Conservation (phyloP, 2,888 invertebrate genomes). For the Macrophya alboannulata region DNA sequence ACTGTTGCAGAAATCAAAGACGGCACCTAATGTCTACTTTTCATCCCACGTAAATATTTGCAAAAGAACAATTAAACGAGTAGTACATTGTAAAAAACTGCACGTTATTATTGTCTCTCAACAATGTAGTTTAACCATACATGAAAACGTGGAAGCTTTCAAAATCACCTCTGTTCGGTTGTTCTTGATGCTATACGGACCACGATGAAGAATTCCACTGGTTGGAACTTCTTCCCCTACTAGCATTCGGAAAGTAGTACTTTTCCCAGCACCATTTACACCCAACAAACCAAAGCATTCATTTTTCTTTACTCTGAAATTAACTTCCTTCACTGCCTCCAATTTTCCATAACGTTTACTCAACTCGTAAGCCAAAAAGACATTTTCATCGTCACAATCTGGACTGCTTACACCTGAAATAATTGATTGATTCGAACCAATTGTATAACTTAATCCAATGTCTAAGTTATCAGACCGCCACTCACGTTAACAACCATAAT, state of each 20-base stretch:
- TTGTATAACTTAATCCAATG: not conserved
- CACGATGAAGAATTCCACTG: conserved; percentile 62
- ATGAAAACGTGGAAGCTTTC: not conserved
- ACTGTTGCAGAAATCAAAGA: not conserved
- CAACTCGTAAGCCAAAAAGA: conserved; percentile 40
- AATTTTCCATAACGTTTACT: conserved; percentile 42
- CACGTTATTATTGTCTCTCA: not conserved
- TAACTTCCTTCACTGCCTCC: conserved; percentile 38
- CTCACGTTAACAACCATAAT: not conserved
- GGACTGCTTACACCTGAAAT: conserved; percentile 6
- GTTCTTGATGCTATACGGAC: conserved; percentile 66
- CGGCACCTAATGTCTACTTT: not conserved
- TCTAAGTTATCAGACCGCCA: not conserved
- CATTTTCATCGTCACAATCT: conserved; percentile 16
- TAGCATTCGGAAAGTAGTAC: conserved; percentile 92
- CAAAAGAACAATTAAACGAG: not conserved
- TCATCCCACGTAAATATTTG: not conserved
- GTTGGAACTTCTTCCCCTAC: conserved; percentile 86
- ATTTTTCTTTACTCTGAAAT: conserved; percentile 82
- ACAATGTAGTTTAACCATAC: not conserved
- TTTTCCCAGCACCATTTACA: conserved; percentile 92
- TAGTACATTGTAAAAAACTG: not conserved
- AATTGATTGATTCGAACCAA: not conserved
- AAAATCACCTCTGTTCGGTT: conserved; percentile 62
- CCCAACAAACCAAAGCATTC: conserved; percentile 91